These are phyloP conservation scores for Tinea trinotella DNA, from an alignment of 2,888 invertebrate species.

Conservation along the genomic window DNA sequence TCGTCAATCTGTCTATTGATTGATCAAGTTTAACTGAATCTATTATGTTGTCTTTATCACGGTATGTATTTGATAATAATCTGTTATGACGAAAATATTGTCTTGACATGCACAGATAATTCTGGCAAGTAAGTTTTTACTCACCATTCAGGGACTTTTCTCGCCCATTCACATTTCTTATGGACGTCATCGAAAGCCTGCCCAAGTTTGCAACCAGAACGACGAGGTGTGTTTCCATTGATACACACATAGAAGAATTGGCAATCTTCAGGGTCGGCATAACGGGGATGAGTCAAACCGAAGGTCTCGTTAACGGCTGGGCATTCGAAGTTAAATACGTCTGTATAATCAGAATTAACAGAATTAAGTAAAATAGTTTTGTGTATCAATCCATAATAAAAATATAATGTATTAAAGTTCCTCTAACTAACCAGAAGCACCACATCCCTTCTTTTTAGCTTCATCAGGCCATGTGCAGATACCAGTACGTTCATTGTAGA, in stretches of 20 bases:
- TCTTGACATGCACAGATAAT: too few relatives aligned
- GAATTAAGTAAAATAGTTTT: neutral
- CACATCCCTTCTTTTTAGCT: constrained; percentile 89
- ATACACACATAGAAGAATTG: constrained; percentile 95
- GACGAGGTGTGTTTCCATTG: constrained; percentile 86
- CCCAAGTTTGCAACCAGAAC: constrained; percentile 90
- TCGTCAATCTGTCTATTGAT: too few relatives aligned
- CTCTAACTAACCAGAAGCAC: constrained; percentile 78
- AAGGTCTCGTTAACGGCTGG: constrained; percentile 82
- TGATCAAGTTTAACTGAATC: too few relatives aligned
- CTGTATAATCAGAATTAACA: constrained; percentile 46
- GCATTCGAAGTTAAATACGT: constrained; percentile 87
- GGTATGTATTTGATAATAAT: too few relatives aligned
- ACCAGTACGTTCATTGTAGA: constrained; percentile 90
- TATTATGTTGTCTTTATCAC: too few relatives aligned
- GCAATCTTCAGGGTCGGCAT: constrained; percentile 90
- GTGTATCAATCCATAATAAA: too few relatives aligned
- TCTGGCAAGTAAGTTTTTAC: too few relatives aligned
- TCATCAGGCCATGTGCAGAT: constrained; percentile 96
- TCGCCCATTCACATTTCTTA: constrained; percentile 88
- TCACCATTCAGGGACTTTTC: constrained; percentile 92
- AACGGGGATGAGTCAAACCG: constrained; percentile 86
- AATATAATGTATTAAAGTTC: neutral
- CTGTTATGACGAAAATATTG: too few relatives aligned
- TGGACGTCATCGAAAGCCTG: constrained; percentile 89